Percentiles rank a stretch among this genome's conserved stretches.
Conservation (phyloP, 2,113 vertebrate species). For the Burhinus bistriatus region DNA sequence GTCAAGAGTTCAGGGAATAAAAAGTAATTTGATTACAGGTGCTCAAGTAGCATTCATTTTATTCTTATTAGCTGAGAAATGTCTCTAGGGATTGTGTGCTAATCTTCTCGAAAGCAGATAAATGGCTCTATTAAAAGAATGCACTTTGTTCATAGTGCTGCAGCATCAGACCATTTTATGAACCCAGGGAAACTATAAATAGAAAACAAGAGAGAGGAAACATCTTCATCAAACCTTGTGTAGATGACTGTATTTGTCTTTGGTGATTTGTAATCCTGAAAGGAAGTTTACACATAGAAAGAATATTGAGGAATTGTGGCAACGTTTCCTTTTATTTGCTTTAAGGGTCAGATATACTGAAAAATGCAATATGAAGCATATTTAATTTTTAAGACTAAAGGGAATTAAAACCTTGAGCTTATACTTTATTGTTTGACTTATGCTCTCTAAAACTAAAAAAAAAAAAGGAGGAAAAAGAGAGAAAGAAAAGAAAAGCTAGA, state of each 20-base stretch:
- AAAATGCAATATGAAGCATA: background rate
- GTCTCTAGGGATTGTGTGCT: conserved; percentile 57
- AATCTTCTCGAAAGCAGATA: conserved; percentile 72
- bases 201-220: conserved; percentile 51
- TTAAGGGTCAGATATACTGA: background rate
- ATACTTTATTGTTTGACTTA: background rate
- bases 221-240: conserved; percentile 28
- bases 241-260: conserved; percentile 19
- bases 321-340: background rate
- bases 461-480: too few relatives aligned
- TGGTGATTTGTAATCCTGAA: conserved; percentile 44
- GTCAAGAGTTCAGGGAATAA: conserved; percentile 67
- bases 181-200: conserved; percentile 62
- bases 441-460: background rate
- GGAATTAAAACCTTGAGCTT: background rate
- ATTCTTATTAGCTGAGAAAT: conserved; percentile 71
- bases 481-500: rapidly evolving
- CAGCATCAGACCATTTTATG: conserved; percentile 57
- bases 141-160: conserved; percentile 60
- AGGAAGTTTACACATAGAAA: background rate
- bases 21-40: conserved; percentile 77
- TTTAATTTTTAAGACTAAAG: background rate
- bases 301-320: background rate
- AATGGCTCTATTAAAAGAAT: conserved; percentile 72
- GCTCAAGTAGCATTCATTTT: conserved; percentile 72